Conservation (phyloP, 2,113 vertebrate species). For the Forbesichthys papilliferus region DNA sequence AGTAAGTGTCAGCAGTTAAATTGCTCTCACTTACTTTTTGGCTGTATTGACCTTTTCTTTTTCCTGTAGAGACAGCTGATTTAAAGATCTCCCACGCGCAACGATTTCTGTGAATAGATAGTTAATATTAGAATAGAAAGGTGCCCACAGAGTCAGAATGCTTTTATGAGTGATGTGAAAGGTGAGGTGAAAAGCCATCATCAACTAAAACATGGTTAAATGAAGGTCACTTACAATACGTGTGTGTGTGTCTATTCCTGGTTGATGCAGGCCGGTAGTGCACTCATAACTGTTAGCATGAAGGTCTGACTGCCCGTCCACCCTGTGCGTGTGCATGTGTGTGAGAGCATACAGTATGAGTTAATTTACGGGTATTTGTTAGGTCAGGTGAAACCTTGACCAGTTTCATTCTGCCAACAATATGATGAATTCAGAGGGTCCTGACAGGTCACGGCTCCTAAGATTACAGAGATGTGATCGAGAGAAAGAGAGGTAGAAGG, state of each 20-base stretch:
- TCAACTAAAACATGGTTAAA: background rate
- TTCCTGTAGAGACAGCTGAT: conserved; percentile 1
- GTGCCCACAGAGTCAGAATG: conserved; percentile 2
- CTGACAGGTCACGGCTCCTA: conserved; percentile 42
- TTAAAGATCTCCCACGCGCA: conserved; percentile 9
- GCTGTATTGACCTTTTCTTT: conserved; percentile 26
- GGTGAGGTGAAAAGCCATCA: conserved; percentile 1
- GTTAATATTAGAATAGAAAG: background rate
- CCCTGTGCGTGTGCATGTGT: background rate
- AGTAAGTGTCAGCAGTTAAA: conserved; percentile 1
- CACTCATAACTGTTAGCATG: background rate
- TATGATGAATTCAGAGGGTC: conserved; percentile 32
- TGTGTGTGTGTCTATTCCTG: background rate
- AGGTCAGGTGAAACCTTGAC: conserved; percentile 37
- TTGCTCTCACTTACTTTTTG: background rate
- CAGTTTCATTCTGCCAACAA: conserved; percentile 47
- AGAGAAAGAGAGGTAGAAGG: conserved; percentile 16
- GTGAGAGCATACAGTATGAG: background rate
- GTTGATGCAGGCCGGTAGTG: background rate
- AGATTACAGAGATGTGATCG: conserved; percentile 50
- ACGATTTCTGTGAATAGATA: conserved; percentile 13
- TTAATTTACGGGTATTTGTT: background rate
- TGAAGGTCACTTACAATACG: too few species aligned
- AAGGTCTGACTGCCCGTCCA: too few species aligned
- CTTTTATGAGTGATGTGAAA: conserved; percentile 9